These are phyloP conservation scores for Tinamus guttatus DNA, from an alignment of 2,113 vertebrate genomes.

Conservation along the genomic window DNA sequence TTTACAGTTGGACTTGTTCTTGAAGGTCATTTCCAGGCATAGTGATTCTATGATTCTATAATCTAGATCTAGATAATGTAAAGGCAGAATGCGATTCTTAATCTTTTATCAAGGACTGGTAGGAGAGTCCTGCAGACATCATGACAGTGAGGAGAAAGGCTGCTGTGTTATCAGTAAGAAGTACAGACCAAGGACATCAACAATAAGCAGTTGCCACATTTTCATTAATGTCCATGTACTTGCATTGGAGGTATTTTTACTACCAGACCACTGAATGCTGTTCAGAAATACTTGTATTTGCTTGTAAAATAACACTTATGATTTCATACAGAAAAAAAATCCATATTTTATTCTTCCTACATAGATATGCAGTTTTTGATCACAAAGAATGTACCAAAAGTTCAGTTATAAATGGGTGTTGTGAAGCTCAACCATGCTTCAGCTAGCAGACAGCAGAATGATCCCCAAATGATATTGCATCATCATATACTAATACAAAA, in stretches of 20 bases:
- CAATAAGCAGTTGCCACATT: neutral
- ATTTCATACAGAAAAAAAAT: neutral
- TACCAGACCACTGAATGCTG: neutral
- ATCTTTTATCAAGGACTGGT: neutral
- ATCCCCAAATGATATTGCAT: neutral
- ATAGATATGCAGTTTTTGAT: rapidly evolving
- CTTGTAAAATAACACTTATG: neutral
- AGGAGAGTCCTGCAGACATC: neutral
- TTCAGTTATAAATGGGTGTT: neutral
- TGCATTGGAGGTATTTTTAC: neutral
- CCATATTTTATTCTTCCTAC: neutral
- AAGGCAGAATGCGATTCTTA: neutral
- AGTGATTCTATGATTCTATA: too few relatives aligned
- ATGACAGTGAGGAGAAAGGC: neutral
- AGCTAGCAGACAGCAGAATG: neutral
- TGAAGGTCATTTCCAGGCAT: too few relatives aligned
- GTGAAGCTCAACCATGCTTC: neutral
- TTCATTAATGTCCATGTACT: neutral
- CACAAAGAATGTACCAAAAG: neutral
- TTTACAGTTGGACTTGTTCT: too few relatives aligned
- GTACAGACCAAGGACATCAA: neutral
- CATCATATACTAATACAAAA: neutral
- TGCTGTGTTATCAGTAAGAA: neutral
- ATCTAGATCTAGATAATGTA: neutral
- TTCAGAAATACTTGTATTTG: neutral